Evolutionary conservation across 2,888 invertebrate genomes (phyloP).

Genomic region (Sinopyrophorus schimmeli): DNA sequence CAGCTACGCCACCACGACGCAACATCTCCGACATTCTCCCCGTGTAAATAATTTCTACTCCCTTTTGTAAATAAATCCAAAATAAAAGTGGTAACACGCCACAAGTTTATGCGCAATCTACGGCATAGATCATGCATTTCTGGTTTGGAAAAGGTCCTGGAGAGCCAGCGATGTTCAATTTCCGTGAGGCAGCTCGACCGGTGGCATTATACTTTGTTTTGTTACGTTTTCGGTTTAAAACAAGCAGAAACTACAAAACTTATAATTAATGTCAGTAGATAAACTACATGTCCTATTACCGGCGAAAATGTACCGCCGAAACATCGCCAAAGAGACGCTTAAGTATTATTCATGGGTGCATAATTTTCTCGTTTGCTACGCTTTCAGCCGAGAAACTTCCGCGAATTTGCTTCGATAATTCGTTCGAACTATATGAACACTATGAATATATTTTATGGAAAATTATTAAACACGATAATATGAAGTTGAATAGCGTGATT

Average conservation of each 20-base stretch:
- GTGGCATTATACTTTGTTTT: no score
- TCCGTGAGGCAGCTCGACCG: slow-evolving; percentile 19
- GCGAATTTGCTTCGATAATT: slow-evolving; percentile 25
- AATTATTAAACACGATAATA: slow-evolving; percentile 16
- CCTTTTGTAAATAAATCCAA: no score
- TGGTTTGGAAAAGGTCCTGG: neutral
- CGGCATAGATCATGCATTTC: slow-evolving; percentile 12
- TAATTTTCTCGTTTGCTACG: slow-evolving; percentile 27
- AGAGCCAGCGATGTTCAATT: slow-evolving; percentile 20
- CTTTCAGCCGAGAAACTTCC: slow-evolving; percentile 23
- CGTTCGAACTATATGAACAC: slow-evolving; percentile 18
- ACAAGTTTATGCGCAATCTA: slow-evolving; percentile 13
- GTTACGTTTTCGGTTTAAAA: no score
- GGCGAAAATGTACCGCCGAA: slow-evolving; percentile 18
- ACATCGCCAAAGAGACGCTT: slow-evolving; percentile 24
- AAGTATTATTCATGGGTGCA: slow-evolving; percentile 31
- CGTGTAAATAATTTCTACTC: no score
- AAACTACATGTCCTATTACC: slow-evolving; percentile 22
- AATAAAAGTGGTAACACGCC: no score
- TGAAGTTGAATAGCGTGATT: slow-evolving; percentile 1
- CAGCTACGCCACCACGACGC: no score
- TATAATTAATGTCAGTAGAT: slow-evolving; percentile 36
- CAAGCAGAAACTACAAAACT: slow-evolving; percentile 29
- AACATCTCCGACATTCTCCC: no score
- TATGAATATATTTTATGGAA: slow-evolving; percentile 17